A percentile compares a stretch with the other conserved stretches of the same genome.
phyloP scores from a whole-genome alignment of 2,888 invertebrate genomes.

The Nemapogon koenigi region DNA sequence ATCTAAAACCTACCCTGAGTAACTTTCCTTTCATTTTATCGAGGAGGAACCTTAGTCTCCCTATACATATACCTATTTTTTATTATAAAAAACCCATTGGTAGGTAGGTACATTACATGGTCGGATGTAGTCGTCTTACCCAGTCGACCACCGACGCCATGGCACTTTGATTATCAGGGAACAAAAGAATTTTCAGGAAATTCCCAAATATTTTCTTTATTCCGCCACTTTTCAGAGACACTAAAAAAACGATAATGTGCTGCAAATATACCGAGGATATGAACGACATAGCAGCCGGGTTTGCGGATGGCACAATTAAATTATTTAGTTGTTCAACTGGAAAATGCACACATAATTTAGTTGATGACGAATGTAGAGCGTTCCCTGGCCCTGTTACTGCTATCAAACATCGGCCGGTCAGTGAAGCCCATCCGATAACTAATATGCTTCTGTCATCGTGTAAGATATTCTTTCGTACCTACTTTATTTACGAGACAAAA shows the following conservation, averaged over 20 bases:
- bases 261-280: conserved; percentile 68
- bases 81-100: too few species aligned
- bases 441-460: conserved; percentile 65
- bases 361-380: conserved; percentile 59
- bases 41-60: too few species aligned
- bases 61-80: too few species aligned
- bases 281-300: conserved; percentile 66
- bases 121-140: too few species aligned
- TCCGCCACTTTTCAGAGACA: conserved; percentile 40
- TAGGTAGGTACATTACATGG: too few species aligned
- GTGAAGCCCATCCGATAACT: conserved; percentile 64
- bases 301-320: conserved; percentile 64
- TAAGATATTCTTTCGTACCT: conserved; percentile 38
- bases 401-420: conserved; percentile 67
- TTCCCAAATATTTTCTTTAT: not conserved
- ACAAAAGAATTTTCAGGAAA: too few species aligned
- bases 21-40: too few species aligned
- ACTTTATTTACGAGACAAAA: too few species aligned
- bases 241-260: conserved; percentile 60
- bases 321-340: conserved; percentile 58
- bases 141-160: too few species aligned
- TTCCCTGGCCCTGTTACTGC: conserved; percentile 65
- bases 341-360: conserved; percentile 48
- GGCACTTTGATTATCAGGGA: too few species aligned
- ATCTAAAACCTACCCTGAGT: too few species aligned